Evolutionary conservation across 2,797 vertebrate genomes (phyloP).

Genomic region (Smutsia gigantea): DNA sequence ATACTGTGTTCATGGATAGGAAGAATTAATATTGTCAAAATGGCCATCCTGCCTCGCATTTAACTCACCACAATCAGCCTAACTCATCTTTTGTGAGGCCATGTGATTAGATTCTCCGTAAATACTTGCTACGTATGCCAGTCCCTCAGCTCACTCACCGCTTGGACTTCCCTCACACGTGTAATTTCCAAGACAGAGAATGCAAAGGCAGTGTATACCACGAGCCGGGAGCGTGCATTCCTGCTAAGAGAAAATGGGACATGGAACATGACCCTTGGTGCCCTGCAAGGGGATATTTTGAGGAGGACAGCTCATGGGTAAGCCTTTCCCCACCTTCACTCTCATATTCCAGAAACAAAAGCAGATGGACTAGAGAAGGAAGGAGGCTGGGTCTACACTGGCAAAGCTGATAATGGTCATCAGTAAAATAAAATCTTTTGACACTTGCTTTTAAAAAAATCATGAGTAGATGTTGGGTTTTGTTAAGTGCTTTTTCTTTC

Average conservation of each 20-base stretch:
- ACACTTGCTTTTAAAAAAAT: background rate
- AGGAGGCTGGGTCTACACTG: background rate
- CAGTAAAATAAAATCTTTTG: background rate
- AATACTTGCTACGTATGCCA: background rate
- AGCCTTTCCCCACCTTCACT: background rate
- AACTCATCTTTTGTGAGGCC: background rate
- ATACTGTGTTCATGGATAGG: too few relatives aligned
- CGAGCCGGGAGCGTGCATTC: background rate
- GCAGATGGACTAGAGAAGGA: background rate
- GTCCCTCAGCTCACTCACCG: background rate
- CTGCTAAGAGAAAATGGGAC: background rate
- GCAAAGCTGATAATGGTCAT: background rate
- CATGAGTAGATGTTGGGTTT: background rate
- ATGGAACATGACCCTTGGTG: background rate
- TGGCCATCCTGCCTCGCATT: background rate
- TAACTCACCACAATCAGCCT: background rate
- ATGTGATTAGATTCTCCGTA: background rate
- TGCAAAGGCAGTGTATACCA: background rate
- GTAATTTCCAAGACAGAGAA: constrained; percentile 48
- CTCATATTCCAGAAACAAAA: background rate
- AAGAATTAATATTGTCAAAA: too few relatives aligned
- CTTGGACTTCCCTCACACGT: background rate
- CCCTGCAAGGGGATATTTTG: background rate
- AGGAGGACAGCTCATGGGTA: background rate
- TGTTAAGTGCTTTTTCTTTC: background rate